These are phyloP conservation scores for Myotis yumanensis DNA, from an alignment of 2,113 vertebrate genomes.

Conservation along the genomic window DNA sequence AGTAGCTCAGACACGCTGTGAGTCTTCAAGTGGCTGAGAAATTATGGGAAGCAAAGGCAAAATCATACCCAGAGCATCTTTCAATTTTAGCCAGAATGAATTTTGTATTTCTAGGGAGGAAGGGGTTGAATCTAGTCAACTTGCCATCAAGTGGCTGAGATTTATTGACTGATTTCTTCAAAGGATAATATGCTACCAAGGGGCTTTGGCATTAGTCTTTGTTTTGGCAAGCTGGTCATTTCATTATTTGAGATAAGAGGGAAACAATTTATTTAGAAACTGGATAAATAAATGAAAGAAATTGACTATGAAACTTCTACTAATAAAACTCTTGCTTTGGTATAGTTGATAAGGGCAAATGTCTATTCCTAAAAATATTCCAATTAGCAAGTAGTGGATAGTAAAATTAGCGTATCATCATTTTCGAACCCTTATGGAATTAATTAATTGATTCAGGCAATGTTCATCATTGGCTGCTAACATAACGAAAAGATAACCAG, in stretches of 20 bases:
- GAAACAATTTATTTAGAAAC: neutral
- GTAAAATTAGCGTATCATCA: neutral
- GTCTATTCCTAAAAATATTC: neutral
- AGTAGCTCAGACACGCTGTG: neutral
- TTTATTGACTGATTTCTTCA: conserved; percentile 21
- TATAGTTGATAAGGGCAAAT: neutral
- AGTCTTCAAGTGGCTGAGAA: neutral
- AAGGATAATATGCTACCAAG: neutral
- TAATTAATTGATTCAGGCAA: neutral
- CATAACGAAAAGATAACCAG: neutral
- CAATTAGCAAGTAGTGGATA: neutral
- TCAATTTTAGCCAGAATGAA: neutral
- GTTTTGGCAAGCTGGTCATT: neutral
- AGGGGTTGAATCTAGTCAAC: neutral
- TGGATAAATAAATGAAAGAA: neutral
- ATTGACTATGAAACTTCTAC: neutral
- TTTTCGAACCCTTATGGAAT: neutral
- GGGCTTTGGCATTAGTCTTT: neutral
- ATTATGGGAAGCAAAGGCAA: neutral
- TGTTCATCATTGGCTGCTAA: neutral
- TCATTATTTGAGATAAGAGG: neutral
- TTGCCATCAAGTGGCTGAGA: neutral
- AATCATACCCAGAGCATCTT: neutral
- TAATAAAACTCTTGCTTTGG: neutral
- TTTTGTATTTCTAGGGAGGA: neutral